Percentiles rank a stretch among this genome's conserved stretches.
Evolutionary conservation across 2,113 vertebrate genomes (phyloP).

Genomic region (Cheirogaleus medius): DNA sequence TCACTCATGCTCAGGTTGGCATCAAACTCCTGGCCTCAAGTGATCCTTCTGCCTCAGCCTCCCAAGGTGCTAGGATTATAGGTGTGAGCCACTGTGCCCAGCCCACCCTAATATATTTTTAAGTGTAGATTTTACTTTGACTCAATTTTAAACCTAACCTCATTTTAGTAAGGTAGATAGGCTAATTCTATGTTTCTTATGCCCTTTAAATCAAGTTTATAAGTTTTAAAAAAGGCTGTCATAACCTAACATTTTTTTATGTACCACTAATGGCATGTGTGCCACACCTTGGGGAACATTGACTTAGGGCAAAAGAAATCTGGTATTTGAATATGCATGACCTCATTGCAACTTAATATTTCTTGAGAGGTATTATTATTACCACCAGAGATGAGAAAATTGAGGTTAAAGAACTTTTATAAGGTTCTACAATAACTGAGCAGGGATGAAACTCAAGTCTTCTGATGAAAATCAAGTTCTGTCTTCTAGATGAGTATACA

Average conservation of each 20-base stretch:
- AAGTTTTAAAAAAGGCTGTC: not conserved
- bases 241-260: not conserved
- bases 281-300: not conserved
- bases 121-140: not conserved
- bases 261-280: not conserved
- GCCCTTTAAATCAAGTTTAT: slow-evolving; percentile 30
- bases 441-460: not conserved
- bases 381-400: slow-evolving; percentile 10
- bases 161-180: not conserved
- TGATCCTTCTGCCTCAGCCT: not conserved
- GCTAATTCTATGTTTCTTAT: not conserved
- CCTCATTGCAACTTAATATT: not conserved
- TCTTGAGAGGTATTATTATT: not conserved
- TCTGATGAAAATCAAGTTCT: slow-evolving; percentile 26
- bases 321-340: slow-evolving; percentile 36
- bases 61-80: not conserved
- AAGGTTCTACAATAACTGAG: not conserved
- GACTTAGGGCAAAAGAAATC: not conserved
- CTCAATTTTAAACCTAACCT: slow-evolving; percentile 8
- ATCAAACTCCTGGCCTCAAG: not conserved
- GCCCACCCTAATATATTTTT: not conserved
- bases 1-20: not conserved
- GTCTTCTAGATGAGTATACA: not conserved
- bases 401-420: not conserved
- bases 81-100: not conserved